Evolutionary conservation across 2,113 vertebrate species (phyloP), one percentile per base, ranked within the genome.

Genomic region (Desmodus rotundus): DNA sequence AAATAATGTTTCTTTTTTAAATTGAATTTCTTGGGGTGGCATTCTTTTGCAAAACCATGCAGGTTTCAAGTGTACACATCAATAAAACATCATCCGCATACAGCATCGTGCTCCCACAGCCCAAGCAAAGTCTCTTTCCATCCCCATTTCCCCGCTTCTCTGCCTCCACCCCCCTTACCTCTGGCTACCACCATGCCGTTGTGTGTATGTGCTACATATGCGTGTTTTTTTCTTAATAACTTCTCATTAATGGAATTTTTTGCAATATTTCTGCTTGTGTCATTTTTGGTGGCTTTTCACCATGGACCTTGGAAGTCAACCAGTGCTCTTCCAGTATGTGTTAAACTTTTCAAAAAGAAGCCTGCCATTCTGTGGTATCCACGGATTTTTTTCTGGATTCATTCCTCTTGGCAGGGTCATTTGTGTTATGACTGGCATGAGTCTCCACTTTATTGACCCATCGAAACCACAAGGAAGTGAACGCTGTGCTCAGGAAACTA

Each of bases 401-500:
- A 58, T 0, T 3, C 70, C 22, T 89, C 41, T 94, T 87, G 72
- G 63, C 67, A 91, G 82, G 33, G 31, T 80, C 45, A 58, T 93
- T 95, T 87, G 92, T 94, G 36, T 77, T 95, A 78, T 95, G 38
- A 92, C n/a, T 45, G 33, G 82, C 92, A 82, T 91, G 63, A 85
- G 47, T 91, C 28, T 31, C 63, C 13, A 76, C 61, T 87, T 94
- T 96, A 93, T 90, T 83, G 98, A 97, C 61, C 78, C 93, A 65
- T 96, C 89, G 78, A 77, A 94, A 92, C 77, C 91, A 54, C 91
- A 82, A 67, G 22, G 95, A 97, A 83, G 58, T 56, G 91, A 85
- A 88, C 86, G 19, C 20, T 81, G 22, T 80, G 12, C 91, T 85
- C 74, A 94, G 95, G 68, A 97, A 94, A 80, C 41, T 54, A 31